A percentile compares a stretch with the other conserved stretches of the same genome.
Conservation (phyloP, 2,113 vertebrate species). For the Nicator chloris region DNA sequence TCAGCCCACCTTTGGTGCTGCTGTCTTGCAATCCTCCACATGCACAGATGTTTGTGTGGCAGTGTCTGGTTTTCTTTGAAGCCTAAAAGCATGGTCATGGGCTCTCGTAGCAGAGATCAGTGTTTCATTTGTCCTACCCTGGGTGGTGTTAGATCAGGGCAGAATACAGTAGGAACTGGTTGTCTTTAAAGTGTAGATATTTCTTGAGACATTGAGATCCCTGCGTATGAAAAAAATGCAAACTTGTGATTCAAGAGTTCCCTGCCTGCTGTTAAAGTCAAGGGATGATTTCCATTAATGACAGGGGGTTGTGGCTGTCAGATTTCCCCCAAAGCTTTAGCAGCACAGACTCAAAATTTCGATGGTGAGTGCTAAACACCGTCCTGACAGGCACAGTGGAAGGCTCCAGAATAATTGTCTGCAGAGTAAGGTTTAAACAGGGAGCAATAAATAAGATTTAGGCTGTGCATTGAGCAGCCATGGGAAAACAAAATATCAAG, state of each 20-base stretch:
- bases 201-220: not conserved
- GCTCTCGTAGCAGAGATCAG: not conserved
- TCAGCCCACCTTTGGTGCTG: not conserved
- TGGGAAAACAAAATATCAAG: not conserved
- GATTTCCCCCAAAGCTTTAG: not conserved
- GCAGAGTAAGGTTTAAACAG: not conserved
- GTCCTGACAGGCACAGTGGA: not conserved
- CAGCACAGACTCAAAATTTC: not conserved
- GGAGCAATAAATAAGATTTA: not conserved
- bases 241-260: not conserved
- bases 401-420: not conserved
- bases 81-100: rapidly evolving
- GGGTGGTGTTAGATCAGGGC: not conserved
- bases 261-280: not conserved
- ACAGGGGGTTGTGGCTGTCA: not conserved
- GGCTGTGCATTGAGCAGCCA: not conserved
- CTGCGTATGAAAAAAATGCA: not conserved
- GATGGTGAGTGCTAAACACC: not conserved
- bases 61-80: not conserved
- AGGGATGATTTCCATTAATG: not conserved
- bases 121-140: not conserved
- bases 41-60: not conserved
- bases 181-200: not conserved
- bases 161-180: not conserved
- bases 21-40: not conserved